Conservation (phyloP, 2,888 invertebrate genomes). For the Alviniconcha strummeri region DNA sequence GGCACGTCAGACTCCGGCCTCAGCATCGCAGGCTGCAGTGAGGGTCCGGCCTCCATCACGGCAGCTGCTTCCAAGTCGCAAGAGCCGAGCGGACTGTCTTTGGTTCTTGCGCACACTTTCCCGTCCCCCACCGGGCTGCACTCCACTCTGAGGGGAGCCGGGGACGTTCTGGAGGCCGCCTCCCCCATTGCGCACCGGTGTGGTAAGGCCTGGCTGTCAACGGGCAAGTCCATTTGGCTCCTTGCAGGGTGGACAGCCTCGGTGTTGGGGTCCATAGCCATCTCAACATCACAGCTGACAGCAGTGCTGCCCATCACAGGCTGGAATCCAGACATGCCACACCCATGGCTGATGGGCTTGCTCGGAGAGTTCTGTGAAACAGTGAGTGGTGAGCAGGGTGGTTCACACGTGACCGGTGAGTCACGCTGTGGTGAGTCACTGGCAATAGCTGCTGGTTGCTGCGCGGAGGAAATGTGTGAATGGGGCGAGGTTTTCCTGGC, state of each 20-base stretch:
- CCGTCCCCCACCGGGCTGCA: conserved; percentile 13
- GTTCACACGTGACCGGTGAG: too few species aligned
- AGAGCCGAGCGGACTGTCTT: not conserved
- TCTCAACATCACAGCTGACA: conserved; percentile 8
- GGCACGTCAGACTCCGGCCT: too few species aligned
- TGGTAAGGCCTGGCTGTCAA: not conserved
- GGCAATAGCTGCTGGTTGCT: too few species aligned
- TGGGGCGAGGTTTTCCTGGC: too few species aligned
- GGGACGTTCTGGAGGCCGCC: not conserved
- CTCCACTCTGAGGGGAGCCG: not conserved
- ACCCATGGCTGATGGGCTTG: too few species aligned
- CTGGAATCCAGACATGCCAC: too few species aligned
- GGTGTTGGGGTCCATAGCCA: not conserved
- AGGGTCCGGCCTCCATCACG: too few species aligned
- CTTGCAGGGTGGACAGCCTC: not conserved
- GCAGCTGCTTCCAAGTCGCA: not conserved
- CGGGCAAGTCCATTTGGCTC: not conserved
- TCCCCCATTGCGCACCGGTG: conserved; percentile 1
- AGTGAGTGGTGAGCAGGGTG: not conserved
- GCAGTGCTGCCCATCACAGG: not conserved
- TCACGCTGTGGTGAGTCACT: not conserved
- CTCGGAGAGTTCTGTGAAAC: too few species aligned
- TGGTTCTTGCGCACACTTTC: not conserved
- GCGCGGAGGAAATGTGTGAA: too few species aligned
- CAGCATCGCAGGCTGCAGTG: too few species aligned